These are phyloP conservation scores for Doryteuthis pealeii DNA, from an alignment of 1,140 invertebrate genomes.

Conservation along the genomic window DNA sequence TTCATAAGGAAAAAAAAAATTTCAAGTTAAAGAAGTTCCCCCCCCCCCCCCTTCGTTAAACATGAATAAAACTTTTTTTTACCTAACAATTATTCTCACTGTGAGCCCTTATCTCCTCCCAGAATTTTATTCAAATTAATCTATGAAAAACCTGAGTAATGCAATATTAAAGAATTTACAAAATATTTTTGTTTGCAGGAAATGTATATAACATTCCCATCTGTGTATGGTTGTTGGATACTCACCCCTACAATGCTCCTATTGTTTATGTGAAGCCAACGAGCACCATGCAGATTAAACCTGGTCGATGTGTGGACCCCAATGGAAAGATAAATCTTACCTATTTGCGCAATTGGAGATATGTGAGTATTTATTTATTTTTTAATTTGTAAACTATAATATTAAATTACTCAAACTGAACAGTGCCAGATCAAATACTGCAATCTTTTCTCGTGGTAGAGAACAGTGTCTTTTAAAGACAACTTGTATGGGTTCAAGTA, in stretches of 20 bases:
- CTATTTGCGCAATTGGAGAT: slow-evolving; percentile 93
- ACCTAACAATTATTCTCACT: too few relatives aligned
- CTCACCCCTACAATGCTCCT: slow-evolving; percentile 95
- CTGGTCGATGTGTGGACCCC: slow-evolving; percentile 90
- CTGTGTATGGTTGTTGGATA: slow-evolving; percentile 94
- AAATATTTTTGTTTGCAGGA: slow-evolving; percentile 63
- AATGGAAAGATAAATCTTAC: slow-evolving; percentile 96
- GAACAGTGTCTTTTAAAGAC: too few relatives aligned
- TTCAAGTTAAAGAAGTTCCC: too few relatives aligned
- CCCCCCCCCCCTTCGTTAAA: too few relatives aligned
- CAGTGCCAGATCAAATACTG: too few relatives aligned
- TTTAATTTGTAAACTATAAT: not conserved
- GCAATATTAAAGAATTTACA: not conserved
- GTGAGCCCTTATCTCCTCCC: too few relatives aligned
- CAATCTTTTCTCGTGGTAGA: too few relatives aligned
- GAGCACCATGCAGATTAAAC: slow-evolving; percentile 91
- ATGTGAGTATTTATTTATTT: slow-evolving; percentile 66
- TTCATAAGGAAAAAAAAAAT: too few relatives aligned
- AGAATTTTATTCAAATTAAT: too few relatives aligned
- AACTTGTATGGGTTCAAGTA: too few relatives aligned
- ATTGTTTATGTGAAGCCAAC: slow-evolving; percentile 97
- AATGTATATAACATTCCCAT: slow-evolving; percentile 94
- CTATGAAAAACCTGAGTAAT: not conserved
- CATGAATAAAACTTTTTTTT: too few relatives aligned
- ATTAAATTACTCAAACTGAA: too few relatives aligned